Conservation (phyloP, 2,113 vertebrate species). For the Chloebia gouldiae region DNA sequence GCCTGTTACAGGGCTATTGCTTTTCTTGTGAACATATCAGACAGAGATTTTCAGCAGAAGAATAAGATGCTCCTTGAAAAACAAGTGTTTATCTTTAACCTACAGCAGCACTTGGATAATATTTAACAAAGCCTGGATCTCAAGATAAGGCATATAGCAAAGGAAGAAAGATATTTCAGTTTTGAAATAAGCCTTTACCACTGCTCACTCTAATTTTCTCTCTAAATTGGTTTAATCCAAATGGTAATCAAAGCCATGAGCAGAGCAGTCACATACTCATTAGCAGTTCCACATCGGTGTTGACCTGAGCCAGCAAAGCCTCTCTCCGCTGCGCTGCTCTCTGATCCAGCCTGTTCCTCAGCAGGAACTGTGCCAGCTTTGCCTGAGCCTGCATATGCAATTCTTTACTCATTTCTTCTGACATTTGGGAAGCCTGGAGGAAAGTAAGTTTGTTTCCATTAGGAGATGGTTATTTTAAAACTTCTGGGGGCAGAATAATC, state of each 20-base stretch:
- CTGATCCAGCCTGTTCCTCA: slow-evolving; percentile 70
- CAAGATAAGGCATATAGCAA: not conserved
- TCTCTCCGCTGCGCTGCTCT: slow-evolving; percentile 74
- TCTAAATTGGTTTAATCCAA: not conserved
- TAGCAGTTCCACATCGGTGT: slow-evolving; percentile 80
- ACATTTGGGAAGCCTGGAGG: slow-evolving; percentile 72
- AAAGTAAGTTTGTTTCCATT: slow-evolving; percentile 42
- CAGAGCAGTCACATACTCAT: slow-evolving; percentile 72
- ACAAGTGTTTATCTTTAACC: not conserved
- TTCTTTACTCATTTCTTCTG: slow-evolving; percentile 77
- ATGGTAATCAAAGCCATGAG: not conserved
- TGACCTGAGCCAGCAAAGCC: slow-evolving; percentile 81
- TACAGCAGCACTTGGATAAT: not conserved
- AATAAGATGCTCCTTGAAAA: not conserved
- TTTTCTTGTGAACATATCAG: not conserved
- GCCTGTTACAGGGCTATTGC: not conserved
- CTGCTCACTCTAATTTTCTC: not conserved
- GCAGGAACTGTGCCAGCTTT: slow-evolving; percentile 76
- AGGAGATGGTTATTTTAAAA: slow-evolving; percentile 13
- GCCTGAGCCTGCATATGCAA: slow-evolving; percentile 80
- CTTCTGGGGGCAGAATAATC: not conserved
- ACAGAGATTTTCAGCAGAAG: not conserved
- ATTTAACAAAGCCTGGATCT: not conserved
- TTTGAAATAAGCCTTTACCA: not conserved
- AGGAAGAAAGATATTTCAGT: not conserved